phyloP scores from a whole-genome alignment of 2,888 invertebrate species.

The Maniola hyperantus region DNA sequence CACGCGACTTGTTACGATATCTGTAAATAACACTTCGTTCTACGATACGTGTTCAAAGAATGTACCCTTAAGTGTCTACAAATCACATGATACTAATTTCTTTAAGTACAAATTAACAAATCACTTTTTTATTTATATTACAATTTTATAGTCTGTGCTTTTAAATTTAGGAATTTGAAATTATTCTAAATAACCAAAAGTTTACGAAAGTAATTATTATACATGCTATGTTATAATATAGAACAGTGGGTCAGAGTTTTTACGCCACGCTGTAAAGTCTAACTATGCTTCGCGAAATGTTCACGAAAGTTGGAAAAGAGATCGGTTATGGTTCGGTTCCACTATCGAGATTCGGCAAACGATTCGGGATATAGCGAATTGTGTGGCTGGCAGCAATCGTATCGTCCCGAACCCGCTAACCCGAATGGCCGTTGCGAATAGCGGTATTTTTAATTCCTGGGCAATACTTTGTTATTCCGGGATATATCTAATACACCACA shows the following conservation, averaged over 20 bases:
- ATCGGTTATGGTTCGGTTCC: background rate
- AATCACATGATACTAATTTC: slow-evolving; percentile 58
- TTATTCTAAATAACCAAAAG: slow-evolving; percentile 65
- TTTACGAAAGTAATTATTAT: slow-evolving; percentile 53
- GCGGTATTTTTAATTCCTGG: too few relatives aligned
- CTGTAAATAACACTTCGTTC: background rate
- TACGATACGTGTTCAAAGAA: background rate
- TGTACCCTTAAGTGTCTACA: slow-evolving; percentile 16
- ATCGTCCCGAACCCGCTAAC: too few relatives aligned
- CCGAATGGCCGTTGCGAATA: too few relatives aligned
- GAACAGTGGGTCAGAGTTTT: slow-evolving; percentile 19
- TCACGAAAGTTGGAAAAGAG: background rate
- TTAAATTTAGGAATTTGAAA: slow-evolving; percentile 57
- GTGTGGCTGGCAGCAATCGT: too few relatives aligned
- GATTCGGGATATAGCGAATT: too few relatives aligned
- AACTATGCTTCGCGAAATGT: background rate
- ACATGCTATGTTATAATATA: slow-evolving; percentile 28
- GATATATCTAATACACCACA: too few relatives aligned
- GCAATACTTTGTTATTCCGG: too few relatives aligned
- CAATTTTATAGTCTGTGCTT: slow-evolving; percentile 59
- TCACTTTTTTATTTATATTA: slow-evolving; percentile 57
- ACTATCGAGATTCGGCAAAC: too few relatives aligned
- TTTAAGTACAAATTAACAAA: slow-evolving; percentile 58
- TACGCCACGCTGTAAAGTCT: background rate
- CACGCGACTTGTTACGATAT: background rate